A percentile compares a stretch with the other conserved stretches of the same genome.
These are phyloP conservation scores for Sapajus apella DNA, from an alignment of 2,113 vertebrate species.

Conservation along the genomic window DNA sequence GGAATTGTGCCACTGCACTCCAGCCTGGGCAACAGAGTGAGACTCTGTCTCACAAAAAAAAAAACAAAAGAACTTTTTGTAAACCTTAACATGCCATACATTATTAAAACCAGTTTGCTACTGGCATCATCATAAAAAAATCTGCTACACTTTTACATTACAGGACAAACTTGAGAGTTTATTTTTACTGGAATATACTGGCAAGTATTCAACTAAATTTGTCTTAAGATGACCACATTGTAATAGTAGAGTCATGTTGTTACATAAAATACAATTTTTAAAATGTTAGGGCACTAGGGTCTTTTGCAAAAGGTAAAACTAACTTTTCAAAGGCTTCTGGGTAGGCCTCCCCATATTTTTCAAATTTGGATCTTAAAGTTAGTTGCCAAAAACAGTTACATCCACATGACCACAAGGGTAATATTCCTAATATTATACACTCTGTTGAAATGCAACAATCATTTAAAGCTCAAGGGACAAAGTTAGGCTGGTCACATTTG, in stretches of 20 bases:
- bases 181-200: conserved; percentile 24
- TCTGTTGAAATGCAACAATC: background rate
- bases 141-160: background rate
- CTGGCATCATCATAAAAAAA: background rate
- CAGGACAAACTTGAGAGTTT: background rate
- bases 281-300: background rate
- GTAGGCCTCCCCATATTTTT: background rate
- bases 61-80: background rate
- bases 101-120: background rate
- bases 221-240: background rate
- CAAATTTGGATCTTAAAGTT: conserved; percentile 21
- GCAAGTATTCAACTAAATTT: background rate
- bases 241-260: background rate
- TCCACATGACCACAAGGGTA: background rate
- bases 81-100: background rate
- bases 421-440: background rate
- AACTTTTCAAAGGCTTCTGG: background rate
- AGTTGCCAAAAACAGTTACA: conserved; percentile 14
- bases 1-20: too few species aligned
- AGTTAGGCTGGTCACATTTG: background rate
- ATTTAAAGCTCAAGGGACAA: background rate
- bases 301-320: background rate
- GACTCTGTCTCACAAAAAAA: too few species aligned
- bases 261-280: background rate
- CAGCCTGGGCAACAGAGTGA: too few species aligned